Conservation (phyloP, 2,888 invertebrate species). For the Alloscopus bannaensis region DNA sequence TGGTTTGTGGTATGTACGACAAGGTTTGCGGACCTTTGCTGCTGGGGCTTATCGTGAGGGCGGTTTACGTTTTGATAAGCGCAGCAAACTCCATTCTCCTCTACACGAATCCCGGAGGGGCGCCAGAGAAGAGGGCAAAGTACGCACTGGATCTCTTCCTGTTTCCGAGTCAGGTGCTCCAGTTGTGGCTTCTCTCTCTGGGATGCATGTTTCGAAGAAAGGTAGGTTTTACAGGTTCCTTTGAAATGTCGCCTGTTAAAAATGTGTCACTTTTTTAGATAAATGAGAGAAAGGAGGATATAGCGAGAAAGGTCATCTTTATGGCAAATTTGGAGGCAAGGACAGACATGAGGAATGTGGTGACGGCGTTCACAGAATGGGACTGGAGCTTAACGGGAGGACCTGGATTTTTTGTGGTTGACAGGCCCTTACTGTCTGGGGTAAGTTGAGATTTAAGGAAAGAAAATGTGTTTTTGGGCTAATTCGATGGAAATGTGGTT, state of each 20-base stretch:
- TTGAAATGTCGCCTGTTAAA: neutral
- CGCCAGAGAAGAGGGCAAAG: constrained; percentile 23
- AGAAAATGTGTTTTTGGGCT: constrained; percentile 6
- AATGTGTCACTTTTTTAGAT: constrained; percentile 37
- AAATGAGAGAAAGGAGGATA: constrained; percentile 48
- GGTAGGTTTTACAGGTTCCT: constrained; percentile 31
- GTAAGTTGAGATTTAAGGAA: constrained; percentile 33
- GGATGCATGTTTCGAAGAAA: constrained; percentile 54
- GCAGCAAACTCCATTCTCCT: constrained; percentile 62
- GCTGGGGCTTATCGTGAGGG: constrained; percentile 61
- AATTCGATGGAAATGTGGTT: neutral
- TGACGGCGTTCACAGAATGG: constrained; percentile 53
- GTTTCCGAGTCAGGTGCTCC: constrained; percentile 57
- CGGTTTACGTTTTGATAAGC: constrained; percentile 65
- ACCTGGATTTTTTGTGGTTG: constrained; percentile 62
- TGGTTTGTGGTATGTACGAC: constrained; percentile 61
- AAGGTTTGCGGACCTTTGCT: constrained; percentile 63
- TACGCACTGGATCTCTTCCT: constrained; percentile 53
- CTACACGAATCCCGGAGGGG: constrained; percentile 27
- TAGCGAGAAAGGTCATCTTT: constrained; percentile 56
- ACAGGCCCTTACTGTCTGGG: constrained; percentile 61
- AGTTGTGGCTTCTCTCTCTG: constrained; percentile 61
- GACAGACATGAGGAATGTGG: constrained; percentile 62
- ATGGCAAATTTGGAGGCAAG: constrained; percentile 59
- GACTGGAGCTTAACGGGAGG: constrained; percentile 59